These are phyloP conservation scores for Heptranchias perlo DNA, from an alignment of 2,113 vertebrate genomes.

Conservation along the genomic window DNA sequence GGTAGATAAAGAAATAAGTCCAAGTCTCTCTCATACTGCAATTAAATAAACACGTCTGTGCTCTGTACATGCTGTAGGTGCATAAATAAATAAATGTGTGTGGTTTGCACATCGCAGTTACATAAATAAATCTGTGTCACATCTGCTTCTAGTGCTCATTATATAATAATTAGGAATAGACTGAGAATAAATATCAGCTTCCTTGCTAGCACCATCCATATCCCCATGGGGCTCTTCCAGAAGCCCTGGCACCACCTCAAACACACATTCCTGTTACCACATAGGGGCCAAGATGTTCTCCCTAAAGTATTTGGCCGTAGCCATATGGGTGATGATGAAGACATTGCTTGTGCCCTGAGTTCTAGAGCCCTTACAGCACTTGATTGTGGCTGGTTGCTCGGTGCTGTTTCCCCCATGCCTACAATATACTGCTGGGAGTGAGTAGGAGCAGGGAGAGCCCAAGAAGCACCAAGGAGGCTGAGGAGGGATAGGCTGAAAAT, in stretches of 20 bases:
- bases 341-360: background rate
- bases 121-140: constrained; percentile 26
- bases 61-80: background rate
- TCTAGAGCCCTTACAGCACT: background rate
- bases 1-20: background rate
- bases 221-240: background rate
- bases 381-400: background rate
- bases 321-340: background rate
- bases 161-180: constrained; percentile 13
- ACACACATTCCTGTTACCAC: background rate
- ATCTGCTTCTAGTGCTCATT: constrained; percentile 16
- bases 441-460: background rate
- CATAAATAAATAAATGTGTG: constrained; percentile 33
- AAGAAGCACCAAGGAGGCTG: background rate
- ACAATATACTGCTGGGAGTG: background rate
- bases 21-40: background rate
- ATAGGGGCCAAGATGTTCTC: background rate
- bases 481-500: background rate
- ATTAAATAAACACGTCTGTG: background rate
- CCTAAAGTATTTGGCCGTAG: background rate
- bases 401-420: background rate
- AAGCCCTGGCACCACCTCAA: background rate
- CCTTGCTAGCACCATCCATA: background rate
- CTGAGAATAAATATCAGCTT: constrained; percentile 17
- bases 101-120: background rate